phyloP scores from a whole-genome alignment of 2,888 invertebrate genomes.

The Machimus atricapillus region DNA sequence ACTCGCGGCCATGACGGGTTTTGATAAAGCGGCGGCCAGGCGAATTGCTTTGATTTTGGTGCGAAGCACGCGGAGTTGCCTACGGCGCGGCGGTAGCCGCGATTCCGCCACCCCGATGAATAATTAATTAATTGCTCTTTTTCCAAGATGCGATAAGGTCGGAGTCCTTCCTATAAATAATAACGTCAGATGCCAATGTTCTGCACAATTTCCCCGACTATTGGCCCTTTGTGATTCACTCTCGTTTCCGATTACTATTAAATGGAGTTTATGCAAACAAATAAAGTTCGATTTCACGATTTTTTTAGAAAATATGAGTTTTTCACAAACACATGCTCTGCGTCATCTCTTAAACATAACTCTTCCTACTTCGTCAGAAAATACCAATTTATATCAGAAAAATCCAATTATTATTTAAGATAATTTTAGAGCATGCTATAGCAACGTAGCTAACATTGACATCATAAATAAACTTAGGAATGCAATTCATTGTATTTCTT shows the following conservation, averaged over 20 bases:
- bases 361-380: too few relatives aligned
- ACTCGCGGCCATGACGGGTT: not conserved
- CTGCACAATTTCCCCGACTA: not conserved
- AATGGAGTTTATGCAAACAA: too few relatives aligned
- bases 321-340: too few relatives aligned
- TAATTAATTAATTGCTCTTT: constrained; percentile 31
- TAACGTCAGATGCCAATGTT: not conserved
- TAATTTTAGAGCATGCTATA: too few relatives aligned
- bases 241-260: not conserved
- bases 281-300: too few relatives aligned
- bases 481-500: too few relatives aligned
- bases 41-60: not conserved
- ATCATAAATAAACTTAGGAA: too few relatives aligned
- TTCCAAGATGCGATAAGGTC: not conserved
- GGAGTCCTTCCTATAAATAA: not conserved
- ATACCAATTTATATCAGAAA: too few relatives aligned
- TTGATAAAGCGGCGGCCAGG: not conserved
- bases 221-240: not conserved
- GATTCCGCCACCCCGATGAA: not conserved
- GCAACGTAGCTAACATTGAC: too few relatives aligned
- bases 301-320: too few relatives aligned
- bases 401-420: too few relatives aligned
- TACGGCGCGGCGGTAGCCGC: not conserved
- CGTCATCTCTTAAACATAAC: too few relatives aligned
- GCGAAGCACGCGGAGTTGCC: not conserved